Evolutionary conservation across 2,113 vertebrate species (phyloP), one percentile per base, ranked within the genome.

Genomic region (Polypterus senegalus): DNA sequence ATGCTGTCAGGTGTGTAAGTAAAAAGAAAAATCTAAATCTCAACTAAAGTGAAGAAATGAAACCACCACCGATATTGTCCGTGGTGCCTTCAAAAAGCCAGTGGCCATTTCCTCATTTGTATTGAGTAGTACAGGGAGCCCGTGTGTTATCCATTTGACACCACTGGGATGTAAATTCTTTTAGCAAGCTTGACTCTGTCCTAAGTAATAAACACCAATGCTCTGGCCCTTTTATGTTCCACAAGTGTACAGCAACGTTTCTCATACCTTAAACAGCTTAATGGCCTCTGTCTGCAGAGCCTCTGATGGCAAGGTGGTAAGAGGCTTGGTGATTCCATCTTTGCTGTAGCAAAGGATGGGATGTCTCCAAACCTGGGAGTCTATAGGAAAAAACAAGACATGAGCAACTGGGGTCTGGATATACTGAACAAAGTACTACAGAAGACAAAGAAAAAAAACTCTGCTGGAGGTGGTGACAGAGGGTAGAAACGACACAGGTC

Each of bases 211-310:
- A 27, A 27, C 27, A 27, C 27, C 27, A 27, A 27, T 27, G 27
- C 27, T 27, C 27, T 2, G 27, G 27, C 27, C 27, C 27, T 27
- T 27, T 27, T 27, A 27, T 27, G 27, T 27, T 27, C 1, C 27
- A 27, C 27, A 27, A 27, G 27, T 11, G 53, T 57, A 58, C n/a
- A 7, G 52, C 1, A 8, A 44, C 6, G 2, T 63, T 43, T 5
- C 5, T 63, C 72, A 77, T 82, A 96, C 94, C 92, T 99, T 99
- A 74, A 98, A 98, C 74, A 98, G 82, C 77, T 99, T 99, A 65
- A 97, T 86, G 6, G 95, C 95, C 79, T 99, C 96, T 0, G 96
- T 99, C 78, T 93, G 94, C 61, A 99, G 78, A 54, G 96, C 96
- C 79, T 92, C 90, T 8, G 94, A 99, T 46, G 96, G 95, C 58